Base-by-base conservation (phyloP, 2,113 vertebrate species). In the Lutjanus erythropterus region DNA sequence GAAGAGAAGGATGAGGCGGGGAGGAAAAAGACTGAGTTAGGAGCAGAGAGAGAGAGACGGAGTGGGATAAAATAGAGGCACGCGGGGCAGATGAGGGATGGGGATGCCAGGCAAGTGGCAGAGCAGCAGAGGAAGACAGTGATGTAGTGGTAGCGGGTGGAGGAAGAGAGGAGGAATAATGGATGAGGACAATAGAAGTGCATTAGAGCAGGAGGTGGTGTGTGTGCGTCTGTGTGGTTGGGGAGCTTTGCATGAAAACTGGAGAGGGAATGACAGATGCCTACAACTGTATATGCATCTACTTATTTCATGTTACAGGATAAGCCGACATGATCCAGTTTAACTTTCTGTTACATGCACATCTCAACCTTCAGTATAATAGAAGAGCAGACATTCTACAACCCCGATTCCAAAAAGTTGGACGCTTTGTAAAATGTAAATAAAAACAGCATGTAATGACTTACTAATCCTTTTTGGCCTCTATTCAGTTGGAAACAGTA, bases 171-270 rank as follows among this genome's bases (percentile, higher is more conserved):
- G 86, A 73, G 85, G 89, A 95, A 94, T 94, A 94, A 95, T 95
- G 89, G 89, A 95, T 94, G 92, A 95, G 91, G 91, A 95, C 94
- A 95, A 89, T 93, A 91, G 78, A 94, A 95, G 87, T 95, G 93
- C 94, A 95, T 95, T 95, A 95, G 91, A 84, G 86, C 77, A 82
- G 88, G 83, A 71, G 78, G 78, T 76, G 85, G 74, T 31, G 64
- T 31, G 72, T 62, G 14, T 52, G 42, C 72, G 62, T 82, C 18
- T 69, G 68, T 80, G 64, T 78, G 70, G 59, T 27, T 31, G 27
- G 18, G 31, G n/a, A 6, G 42, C 55, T 60, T 70, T 56, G 73
- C 46, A 21, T 65, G 72, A 60, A 74, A 52, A 59, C 21, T n/a
- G 4, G 56, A 47, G 39, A 9, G 42, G 33, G 71, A 74, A 56